Base-by-base conservation (phyloP, 2,888 invertebrate species). In the Amiota communis region DNA sequence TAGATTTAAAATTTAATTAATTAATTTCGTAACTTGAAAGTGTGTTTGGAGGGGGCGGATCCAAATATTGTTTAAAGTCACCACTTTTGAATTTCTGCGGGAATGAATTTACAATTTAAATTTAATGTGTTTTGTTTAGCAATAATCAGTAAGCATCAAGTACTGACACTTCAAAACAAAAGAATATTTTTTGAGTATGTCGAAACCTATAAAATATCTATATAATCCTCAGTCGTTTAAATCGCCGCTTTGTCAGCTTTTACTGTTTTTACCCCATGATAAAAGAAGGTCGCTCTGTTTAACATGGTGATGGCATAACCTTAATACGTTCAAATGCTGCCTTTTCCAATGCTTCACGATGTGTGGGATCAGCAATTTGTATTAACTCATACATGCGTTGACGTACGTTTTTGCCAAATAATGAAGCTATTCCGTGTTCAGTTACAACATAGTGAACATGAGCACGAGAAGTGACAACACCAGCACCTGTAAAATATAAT, bases 391-490 rank as follows among this genome's bases (percentile, higher is more conserved):
- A 93, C 3, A 98, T 97, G 71, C 98, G 91, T 88, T 98, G 98
- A 1, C 97, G 92, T 70, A 98, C 91, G 15, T 94, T 94, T 90
- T 96, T 97, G 57, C 98, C 98, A 89, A 97, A 98, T 67, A 98
- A 91, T 73, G 93, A 91, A 0, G 98, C 98, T 79, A 98, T 95
- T 15, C 98, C 98, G 79, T 95, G 92, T 88, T 98, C 98, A 0
- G 98, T 98, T 0, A 98, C 98, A 3, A 98, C 92, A 88, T 98
- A 98, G 88, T 98, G 96, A 0, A 96, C 96, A 88, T 98, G 98
- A 0, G 96, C 97, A 77, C 98, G 92, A 0, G 95, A 94, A 0
- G 97, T 97, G 15, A 98, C 97, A 6, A 98, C 97, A n/a, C 98
- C 98, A 74, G 96, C 97, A 83, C 98, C 97, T 95, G 88, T 17